These are phyloP conservation scores for Panzeria rudis DNA, from an alignment of 2,888 invertebrate species.

Conservation along the genomic window DNA sequence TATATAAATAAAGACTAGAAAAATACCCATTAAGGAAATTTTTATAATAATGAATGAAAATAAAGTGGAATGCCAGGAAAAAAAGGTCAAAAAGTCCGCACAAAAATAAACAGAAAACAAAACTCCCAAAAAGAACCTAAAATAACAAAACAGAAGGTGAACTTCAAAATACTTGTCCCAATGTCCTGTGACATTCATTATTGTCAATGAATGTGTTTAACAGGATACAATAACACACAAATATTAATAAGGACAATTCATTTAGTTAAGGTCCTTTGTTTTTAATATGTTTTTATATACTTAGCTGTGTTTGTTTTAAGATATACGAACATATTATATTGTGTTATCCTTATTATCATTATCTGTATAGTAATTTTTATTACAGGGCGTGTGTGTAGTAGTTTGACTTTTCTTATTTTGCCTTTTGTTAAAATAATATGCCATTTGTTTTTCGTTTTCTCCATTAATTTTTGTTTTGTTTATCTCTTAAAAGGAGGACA, in stretches of 20 bases:
- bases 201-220: conserved; percentile 40
- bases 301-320: conserved; percentile 9
- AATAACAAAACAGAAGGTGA: conserved; percentile 47
- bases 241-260: conserved; percentile 38
- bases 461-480: conserved; percentile 52
- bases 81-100: conserved; percentile 41
- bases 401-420: conserved; percentile 13
- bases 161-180: neutral
- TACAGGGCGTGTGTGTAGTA: conserved; percentile 61
- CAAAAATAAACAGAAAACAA: conserved; percentile 6
- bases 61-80: conserved; percentile 28
- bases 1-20: too few species aligned
- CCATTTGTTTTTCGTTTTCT: conserved; percentile 23
- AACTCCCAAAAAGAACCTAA: neutral
- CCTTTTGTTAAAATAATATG: neutral
- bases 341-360: conserved; percentile 64
- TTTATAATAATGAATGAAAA: neutral
- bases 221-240: conserved; percentile 45
- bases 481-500: conserved; percentile 45
- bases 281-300: neutral
- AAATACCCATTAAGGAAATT: neutral
- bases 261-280: neutral
- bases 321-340: neutral
- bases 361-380: conserved; percentile 60
- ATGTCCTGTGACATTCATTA: conserved; percentile 26